Evolutionary conservation across 2,888 invertebrate genomes (phyloP), one percentile per base, ranked within the genome.

Genomic region (Crocallis elinguaria): DNA sequence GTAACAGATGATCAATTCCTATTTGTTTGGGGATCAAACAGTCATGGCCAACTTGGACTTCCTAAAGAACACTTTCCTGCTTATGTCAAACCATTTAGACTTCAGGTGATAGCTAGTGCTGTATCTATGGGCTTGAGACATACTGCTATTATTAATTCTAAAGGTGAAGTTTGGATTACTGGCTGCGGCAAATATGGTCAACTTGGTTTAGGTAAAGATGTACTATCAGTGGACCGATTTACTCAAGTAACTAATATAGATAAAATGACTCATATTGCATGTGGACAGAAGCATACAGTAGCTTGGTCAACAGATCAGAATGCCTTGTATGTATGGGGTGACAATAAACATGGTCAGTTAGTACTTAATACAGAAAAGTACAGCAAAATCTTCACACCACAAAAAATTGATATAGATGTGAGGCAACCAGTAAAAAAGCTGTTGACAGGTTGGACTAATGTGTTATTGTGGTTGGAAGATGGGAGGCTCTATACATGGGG

Each of bases 1-100:
- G 92, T 96, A 13, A 94, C 95, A 16, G 92, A 93, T 70, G 93
- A 94, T 59, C 93, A 94, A 38, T 92, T 93, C 46, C 80, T 97
- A 1, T 95, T 94, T 84, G 94, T 95, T 1, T 97, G 97, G 97
- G 97, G 98, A 3, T 95, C 96, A 14, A 97, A 97, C 79, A 91
- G 92, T 56, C 94, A 94, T 76, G 95, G 96, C 13, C 96, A 97
- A 75, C 84, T 97, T 45, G 96, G 96, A 9, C 85, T 95, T 21
- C 88, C 90, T 0, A 93, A 92, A 75, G 85, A 79, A 65, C 91
- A 78, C 49, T 92, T 92, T 58, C 64, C 79, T 23, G 81, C 83
- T 48, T 62, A 70, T 54, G 74, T 88, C 7, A 82, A 77, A 52
- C 88, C 89, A 29, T 71, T 91, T 0, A 74, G 82, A 46, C 67